Conservation (phyloP, 1,140 invertebrate genomes). For the Drosophila tani region DNA sequence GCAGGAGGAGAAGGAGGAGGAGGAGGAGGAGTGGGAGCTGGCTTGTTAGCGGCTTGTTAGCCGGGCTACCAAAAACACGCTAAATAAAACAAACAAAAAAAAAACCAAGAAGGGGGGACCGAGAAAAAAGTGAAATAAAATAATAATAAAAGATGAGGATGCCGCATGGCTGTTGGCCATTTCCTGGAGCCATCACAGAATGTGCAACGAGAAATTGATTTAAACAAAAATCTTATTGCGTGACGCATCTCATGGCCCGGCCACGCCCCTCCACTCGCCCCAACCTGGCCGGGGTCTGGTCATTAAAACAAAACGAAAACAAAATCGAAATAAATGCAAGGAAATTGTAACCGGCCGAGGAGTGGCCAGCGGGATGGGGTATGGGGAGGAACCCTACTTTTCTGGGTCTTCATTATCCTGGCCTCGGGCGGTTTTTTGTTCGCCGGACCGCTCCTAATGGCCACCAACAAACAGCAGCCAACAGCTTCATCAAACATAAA, state of each 20-base stretch:
- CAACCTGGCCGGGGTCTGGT: constrained; percentile 26
- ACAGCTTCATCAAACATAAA: constrained; percentile 80
- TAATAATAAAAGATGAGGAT: constrained; percentile 67
- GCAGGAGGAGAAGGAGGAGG: neutral
- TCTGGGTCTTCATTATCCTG: constrained; percentile 76
- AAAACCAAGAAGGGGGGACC: neutral
- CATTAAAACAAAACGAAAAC: constrained; percentile 50
- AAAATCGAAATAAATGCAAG: constrained; percentile 34
- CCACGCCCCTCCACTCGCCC: constrained; percentile 53
- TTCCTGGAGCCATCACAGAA: constrained; percentile 73
- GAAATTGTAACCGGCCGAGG: constrained; percentile 34
- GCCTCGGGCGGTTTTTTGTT: constrained; percentile 47
- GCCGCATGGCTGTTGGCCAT: constrained; percentile 75
- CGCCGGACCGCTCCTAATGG: constrained; percentile 70
- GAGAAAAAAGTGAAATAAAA: constrained; percentile 44
- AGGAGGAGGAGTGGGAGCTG: constrained; percentile 43
- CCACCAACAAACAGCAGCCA: constrained; percentile 74
- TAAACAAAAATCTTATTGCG: constrained; percentile 69
- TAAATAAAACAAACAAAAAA: constrained; percentile 37
- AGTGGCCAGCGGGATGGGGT: neutral
- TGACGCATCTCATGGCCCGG: constrained; percentile 67
- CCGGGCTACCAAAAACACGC: constrained; percentile 51
- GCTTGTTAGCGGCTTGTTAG: constrained; percentile 78
- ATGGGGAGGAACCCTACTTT: constrained; percentile 28
- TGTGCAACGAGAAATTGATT: constrained; percentile 49